A percentile compares a stretch with the other conserved stretches of the same genome.
phyloP scores from a whole-genome alignment of 2,113 vertebrate species.

The Taxidea taxus region DNA sequence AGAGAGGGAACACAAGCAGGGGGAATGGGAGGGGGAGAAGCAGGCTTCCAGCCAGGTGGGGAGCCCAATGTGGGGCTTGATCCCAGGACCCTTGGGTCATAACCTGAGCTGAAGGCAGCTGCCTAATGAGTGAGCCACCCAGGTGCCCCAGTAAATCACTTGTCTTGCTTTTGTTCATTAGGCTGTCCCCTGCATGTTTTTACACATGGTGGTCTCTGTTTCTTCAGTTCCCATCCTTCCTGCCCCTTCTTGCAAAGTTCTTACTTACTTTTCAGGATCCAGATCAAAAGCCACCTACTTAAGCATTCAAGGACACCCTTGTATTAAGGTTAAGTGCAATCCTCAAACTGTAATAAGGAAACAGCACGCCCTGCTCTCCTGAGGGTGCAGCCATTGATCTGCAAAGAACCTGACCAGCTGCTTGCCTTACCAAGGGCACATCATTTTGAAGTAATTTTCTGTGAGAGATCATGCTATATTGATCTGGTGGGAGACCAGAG shows the following conservation, averaged over 20 bases:
- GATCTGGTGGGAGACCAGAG: neutral
- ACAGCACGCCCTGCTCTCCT: neutral
- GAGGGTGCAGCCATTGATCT: neutral
- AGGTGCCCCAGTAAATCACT: neutral
- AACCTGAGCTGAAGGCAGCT: no score
- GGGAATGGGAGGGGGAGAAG: no score
- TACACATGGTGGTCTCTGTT: neutral
- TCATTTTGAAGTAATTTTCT: conserved; percentile 45
- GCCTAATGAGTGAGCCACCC: no score
- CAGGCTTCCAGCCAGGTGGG: no score
- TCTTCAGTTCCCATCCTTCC: neutral
- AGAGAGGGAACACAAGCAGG: no score
- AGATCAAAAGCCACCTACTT: conserved; percentile 17
- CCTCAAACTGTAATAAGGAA: neutral
- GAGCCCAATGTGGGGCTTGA: no score
- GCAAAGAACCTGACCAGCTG: neutral
- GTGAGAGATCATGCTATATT: neutral
- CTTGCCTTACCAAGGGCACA: neutral
- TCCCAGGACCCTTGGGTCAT: no score
- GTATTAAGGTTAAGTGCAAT: neutral
- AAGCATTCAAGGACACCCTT: neutral
- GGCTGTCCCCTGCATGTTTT: neutral
- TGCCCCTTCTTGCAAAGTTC: neutral
- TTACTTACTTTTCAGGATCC: neutral
- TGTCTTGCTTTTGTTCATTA: neutral